Evolutionary conservation across 2,888 invertebrate genomes (phyloP).

Genomic region (Diarsia mendica): DNA sequence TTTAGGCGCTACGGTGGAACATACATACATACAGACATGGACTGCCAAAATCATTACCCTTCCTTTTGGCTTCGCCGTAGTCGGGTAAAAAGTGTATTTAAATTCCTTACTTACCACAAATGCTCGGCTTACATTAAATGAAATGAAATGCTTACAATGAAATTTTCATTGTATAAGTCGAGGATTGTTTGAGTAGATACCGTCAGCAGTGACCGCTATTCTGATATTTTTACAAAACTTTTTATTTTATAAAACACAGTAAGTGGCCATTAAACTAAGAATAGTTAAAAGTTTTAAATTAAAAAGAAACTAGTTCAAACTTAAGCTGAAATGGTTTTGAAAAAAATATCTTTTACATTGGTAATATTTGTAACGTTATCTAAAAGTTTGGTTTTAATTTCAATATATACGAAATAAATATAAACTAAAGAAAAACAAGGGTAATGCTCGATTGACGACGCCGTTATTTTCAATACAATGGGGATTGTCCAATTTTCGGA

Average conservation of each 20-base stretch:
- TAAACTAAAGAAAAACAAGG: not conserved
- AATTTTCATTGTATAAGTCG: not conserved
- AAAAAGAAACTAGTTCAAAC: conserved; percentile 4
- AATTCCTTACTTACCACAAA: not conserved
- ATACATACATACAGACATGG: too few relatives aligned
- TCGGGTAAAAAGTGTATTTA: too few relatives aligned
- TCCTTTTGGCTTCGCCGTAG: too few relatives aligned
- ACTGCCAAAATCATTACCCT: too few relatives aligned
- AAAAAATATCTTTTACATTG: not conserved
- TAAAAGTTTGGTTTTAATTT: not conserved
- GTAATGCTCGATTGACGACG: too few relatives aligned
- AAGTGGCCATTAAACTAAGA: conserved; percentile 7
- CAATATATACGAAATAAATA: not conserved
- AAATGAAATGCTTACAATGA: too few relatives aligned
- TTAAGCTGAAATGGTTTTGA: conserved; percentile 1
- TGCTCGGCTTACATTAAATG: not conserved
- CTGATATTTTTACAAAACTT: not conserved
- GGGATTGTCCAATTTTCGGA: too few relatives aligned
- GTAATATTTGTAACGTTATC: not conserved
- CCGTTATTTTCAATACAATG: too few relatives aligned
- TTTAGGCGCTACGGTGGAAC: too few relatives aligned
- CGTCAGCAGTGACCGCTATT: not conserved
- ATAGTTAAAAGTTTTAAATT: not conserved
- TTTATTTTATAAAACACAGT: not conserved
- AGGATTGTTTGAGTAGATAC: not conserved